These are phyloP conservation scores for Paracanthobrama guichenoti DNA, from an alignment of 2,113 vertebrate genomes.

Conservation along the genomic window DNA sequence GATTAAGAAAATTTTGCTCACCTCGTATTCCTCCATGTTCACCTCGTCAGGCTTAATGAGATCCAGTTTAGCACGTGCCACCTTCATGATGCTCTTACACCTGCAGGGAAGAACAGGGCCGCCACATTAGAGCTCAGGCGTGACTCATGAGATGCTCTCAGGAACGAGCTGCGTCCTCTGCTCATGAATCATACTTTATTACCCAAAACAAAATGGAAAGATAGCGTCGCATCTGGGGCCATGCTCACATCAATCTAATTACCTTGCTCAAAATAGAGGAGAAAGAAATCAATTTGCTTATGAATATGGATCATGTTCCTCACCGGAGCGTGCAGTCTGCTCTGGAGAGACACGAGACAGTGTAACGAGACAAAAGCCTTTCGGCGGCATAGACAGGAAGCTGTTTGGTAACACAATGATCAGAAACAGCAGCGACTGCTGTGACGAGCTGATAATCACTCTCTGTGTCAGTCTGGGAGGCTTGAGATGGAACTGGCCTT, in stretches of 20 bases:
- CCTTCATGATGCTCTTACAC: slow-evolving; percentile 95
- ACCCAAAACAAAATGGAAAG: slow-evolving; percentile 73
- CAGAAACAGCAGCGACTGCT: neutral
- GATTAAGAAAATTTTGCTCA: slow-evolving; percentile 61
- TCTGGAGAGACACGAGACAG: slow-evolving; percentile 5
- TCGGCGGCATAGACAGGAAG: neutral
- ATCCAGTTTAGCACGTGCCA: slow-evolving; percentile 94
- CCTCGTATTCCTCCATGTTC: slow-evolving; percentile 96
- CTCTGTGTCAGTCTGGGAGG: neutral
- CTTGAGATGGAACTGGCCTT: neutral
- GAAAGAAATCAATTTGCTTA: slow-evolving; percentile 73
- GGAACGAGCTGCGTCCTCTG: slow-evolving; percentile 60
- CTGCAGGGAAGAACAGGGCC: slow-evolving; percentile 68
- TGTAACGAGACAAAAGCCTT: slow-evolving; percentile 17
- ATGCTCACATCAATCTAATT: slow-evolving; percentile 72
- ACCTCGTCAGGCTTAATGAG: slow-evolving; percentile 95
- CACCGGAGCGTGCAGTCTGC: slow-evolving; percentile 27
- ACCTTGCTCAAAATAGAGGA: slow-evolving; percentile 73
- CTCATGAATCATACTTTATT: slow-evolving; percentile 75
- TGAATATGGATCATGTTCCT: slow-evolving; percentile 69
- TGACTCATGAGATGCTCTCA: slow-evolving; percentile 58
- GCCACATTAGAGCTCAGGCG: slow-evolving; percentile 18
- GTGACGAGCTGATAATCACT: slow-evolving; percentile 8
- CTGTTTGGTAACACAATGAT: slow-evolving; percentile 9
- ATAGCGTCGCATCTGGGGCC: slow-evolving; percentile 71